A percentile compares a stretch with the other conserved stretches of the same genome.
These are phyloP conservation scores for Pheosia tremula DNA, from an alignment of 2,888 invertebrate genomes.

Conservation along the genomic window DNA sequence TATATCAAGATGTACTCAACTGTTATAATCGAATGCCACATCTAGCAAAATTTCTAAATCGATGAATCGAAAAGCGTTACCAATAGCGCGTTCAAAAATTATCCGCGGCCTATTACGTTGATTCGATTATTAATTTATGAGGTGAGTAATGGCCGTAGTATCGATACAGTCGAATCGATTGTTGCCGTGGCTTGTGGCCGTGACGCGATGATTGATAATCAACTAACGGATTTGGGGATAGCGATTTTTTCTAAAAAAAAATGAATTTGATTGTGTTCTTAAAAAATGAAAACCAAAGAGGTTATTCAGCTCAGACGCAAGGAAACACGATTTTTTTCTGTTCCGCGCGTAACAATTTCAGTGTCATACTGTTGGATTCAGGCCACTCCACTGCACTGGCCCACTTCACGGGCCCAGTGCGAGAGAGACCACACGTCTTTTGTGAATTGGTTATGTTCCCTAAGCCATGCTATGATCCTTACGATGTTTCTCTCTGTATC, in stretches of 20 bases:
- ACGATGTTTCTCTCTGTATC: too few relatives aligned
- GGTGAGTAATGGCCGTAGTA: slow-evolving; percentile 74
- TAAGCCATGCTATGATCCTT: too few relatives aligned
- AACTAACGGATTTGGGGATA: slow-evolving; percentile 58
- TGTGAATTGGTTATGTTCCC: too few relatives aligned
- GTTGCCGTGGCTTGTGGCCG: slow-evolving; percentile 52
- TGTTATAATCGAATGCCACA: slow-evolving; percentile 27
- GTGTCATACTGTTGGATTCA: not conserved
- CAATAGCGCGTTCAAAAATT: slow-evolving; percentile 76
- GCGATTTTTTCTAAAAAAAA: slow-evolving; percentile 30
- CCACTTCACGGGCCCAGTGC: too few relatives aligned
- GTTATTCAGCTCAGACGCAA: too few relatives aligned
- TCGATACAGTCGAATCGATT: slow-evolving; percentile 64
- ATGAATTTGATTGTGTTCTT: slow-evolving; percentile 5
- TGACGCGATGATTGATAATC: slow-evolving; percentile 56
- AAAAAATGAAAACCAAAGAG: not conserved
- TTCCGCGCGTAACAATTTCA: not conserved
- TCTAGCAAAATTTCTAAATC: slow-evolving; percentile 51
- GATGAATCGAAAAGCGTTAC: slow-evolving; percentile 55
- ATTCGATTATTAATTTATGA: slow-evolving; percentile 81
- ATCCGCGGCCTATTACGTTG: slow-evolving; percentile 75
- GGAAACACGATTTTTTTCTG: slow-evolving; percentile 7
- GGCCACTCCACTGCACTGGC: not conserved
- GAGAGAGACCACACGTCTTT: too few relatives aligned
- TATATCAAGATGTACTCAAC: too few relatives aligned